These are phyloP conservation scores for Tetrapedia diversipes DNA, from an alignment of 2,888 invertebrate genomes.

Conservation along the genomic window DNA sequence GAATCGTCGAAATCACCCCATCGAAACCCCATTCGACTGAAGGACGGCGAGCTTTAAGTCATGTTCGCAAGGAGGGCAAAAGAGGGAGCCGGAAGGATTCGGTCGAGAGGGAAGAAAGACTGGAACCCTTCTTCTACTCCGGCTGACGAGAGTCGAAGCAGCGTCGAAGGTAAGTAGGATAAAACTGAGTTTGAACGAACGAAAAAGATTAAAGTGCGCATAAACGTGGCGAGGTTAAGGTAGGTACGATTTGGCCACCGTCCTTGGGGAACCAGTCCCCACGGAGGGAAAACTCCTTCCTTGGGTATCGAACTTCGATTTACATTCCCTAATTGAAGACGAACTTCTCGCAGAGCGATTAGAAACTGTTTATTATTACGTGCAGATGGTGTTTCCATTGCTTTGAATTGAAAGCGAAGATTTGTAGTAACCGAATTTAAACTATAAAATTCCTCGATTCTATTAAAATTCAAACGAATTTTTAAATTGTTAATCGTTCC, in stretches of 20 bases:
- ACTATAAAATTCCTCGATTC: no score
- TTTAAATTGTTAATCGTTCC: no score
- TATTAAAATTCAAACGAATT: no score
- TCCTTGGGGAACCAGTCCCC: slow-evolving; percentile 2
- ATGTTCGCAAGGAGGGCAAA: slow-evolving; percentile 70
- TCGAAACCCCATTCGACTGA: slow-evolving; percentile 71
- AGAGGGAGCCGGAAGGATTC: slow-evolving; percentile 70
- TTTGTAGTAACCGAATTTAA: no score
- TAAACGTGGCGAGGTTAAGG: slow-evolving; percentile 62
- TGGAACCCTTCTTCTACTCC: slow-evolving; percentile 66
- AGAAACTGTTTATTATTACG: background rate
- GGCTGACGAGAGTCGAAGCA: slow-evolving; percentile 61
- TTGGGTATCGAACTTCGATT: slow-evolving; percentile 24
- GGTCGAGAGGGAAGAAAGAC: slow-evolving; percentile 68
- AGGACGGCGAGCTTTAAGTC: slow-evolving; percentile 74
- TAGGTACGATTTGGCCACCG: slow-evolving; percentile 48
- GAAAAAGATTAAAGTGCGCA: slow-evolving; percentile 67
- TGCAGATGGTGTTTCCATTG: no score
- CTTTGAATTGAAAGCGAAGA: no score
- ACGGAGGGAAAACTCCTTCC: slow-evolving; percentile 7
- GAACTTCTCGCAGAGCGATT: background rate
- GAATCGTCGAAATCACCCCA: slow-evolving; percentile 72
- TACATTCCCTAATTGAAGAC: slow-evolving; percentile 6
- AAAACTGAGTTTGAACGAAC: slow-evolving; percentile 65
- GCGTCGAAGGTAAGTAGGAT: slow-evolving; percentile 69